Percentiles rank a stretch among this genome's conserved stretches.
Evolutionary conservation across 2,797 vertebrate species (phyloP).

Genomic region (Sebastes vulpes): DNA sequence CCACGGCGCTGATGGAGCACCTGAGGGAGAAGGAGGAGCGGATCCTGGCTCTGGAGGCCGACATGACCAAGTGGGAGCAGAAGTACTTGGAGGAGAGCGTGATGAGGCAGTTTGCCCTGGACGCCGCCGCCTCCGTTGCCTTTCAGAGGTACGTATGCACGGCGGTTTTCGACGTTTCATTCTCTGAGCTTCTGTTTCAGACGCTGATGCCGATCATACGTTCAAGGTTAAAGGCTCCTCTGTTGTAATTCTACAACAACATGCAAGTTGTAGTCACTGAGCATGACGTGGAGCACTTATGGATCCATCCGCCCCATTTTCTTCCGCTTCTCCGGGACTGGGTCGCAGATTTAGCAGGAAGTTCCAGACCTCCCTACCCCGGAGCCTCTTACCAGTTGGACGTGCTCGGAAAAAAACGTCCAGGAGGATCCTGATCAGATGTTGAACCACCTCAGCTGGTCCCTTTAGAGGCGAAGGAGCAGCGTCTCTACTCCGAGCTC

Average conservation of each 20-base stretch:
- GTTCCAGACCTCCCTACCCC: too few relatives aligned
- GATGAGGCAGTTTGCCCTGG: conserved; percentile 98
- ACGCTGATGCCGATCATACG: neutral
- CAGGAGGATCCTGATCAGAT: too few relatives aligned
- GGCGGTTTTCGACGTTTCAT: neutral
- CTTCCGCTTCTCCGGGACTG: too few relatives aligned
- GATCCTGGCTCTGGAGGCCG: conserved; percentile 96
- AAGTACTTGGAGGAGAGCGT: conserved; percentile 99
- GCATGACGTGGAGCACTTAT: too few relatives aligned
- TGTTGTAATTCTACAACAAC: neutral
- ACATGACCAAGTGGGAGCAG: conserved; percentile 99
- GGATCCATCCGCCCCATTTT: too few relatives aligned
- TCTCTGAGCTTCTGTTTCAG: neutral
- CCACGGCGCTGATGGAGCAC: conserved; percentile 93
- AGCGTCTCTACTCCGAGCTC: too few relatives aligned
- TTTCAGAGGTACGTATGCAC: conserved; percentile 90
- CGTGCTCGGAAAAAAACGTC: too few relatives aligned
- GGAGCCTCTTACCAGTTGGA: too few relatives aligned
- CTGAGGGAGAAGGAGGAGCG: conserved; percentile 97
- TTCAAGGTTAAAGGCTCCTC: neutral
- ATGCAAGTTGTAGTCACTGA: neutral
- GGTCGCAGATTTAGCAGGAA: too few relatives aligned
- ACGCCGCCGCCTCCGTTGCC: conserved; percentile 95
- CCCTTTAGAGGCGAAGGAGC: too few relatives aligned
- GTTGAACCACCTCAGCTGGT: too few relatives aligned